These are phyloP conservation scores for Melanophora roralis DNA, from an alignment of 2,888 invertebrate species.

Conservation along the genomic window DNA sequence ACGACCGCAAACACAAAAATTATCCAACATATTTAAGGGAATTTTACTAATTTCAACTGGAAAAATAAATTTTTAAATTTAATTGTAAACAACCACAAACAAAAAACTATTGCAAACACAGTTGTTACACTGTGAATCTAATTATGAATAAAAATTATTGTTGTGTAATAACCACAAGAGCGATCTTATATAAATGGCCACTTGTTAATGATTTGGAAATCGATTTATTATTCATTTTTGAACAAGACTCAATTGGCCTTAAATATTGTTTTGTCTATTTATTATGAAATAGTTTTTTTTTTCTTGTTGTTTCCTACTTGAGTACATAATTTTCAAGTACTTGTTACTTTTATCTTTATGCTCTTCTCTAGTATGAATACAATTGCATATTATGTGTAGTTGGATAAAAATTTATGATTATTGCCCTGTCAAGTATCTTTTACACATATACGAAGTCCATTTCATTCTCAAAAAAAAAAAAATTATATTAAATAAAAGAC, in stretches of 20 bases:
- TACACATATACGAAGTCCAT: conserved; percentile 40
- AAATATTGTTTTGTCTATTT: conserved; percentile 18
- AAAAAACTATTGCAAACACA: too few relatives aligned
- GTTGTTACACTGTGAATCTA: background rate
- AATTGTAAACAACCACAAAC: background rate
- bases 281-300: conserved; percentile 1
- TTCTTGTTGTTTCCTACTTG: background rate
- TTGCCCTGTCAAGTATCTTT: conserved; percentile 57
- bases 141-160: background rate
- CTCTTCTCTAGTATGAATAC: conserved; percentile 13
- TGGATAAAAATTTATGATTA: conserved; percentile 61
- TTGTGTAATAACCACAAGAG: background rate
- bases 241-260: background rate
- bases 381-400: conserved; percentile 40
- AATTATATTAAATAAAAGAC: conserved; percentile 13
- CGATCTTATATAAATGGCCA: background rate
- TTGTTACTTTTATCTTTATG: conserved; percentile 3
- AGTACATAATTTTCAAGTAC: conserved; percentile 30
- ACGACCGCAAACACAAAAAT: background rate
- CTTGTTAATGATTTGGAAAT: background rate
- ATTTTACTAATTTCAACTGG: background rate
- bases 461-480: conserved; percentile 24
- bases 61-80: background rate
- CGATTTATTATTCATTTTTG: background rate
- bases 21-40: background rate